Base-by-base conservation (phyloP, 1,140 invertebrate genomes). In the Solen grandis region DNA sequence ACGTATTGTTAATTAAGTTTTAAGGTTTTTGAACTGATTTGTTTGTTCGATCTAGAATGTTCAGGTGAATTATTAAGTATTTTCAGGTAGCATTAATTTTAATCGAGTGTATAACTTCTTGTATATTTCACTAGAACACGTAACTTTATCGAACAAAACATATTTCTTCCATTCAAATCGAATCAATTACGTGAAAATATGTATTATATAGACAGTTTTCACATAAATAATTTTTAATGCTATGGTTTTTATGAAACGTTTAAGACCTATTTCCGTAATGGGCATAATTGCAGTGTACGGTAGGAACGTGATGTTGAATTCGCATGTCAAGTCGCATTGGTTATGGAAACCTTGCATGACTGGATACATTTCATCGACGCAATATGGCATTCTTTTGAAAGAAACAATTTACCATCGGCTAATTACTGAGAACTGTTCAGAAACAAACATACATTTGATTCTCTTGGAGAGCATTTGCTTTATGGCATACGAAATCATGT, bases 361-460 rank as follows among this genome's bases (percentile, higher is more conserved):
- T 46, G 19, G 41, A 46, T 46, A 8, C 41, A 46, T 8, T 46
- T 46, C 19, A 46, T 46, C 8, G 41, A 46, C 19, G 41, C 41
- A 46, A 46, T 46, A 46, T 46, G 41, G 41, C 41, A 46, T 46
- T 46, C 41, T 46, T 46, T 57, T 73, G 70, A 73, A 73, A 73
- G 70, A 73, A 73, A 59, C 70, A 52, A 73, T 73, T 73, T 73
- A 73, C 70, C 57, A 57, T 62, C 55, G 54, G 60, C 52, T 60
- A 57, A 73, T 73, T 73, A 73, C 41, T 36, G 50, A 57, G 57
- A 31, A 59, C 70, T 46, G 70, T 73, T 73, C 46, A 46, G 54
- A 73, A 52, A 73, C 57, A 60, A 73, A 73, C 70, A 73, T 73
- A 73, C 36, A 73, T 73, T 73, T 59, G 31, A 60, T 29, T 41